Percentiles rank a stretch among this genome's conserved stretches.
Evolutionary conservation across 2,797 vertebrate species (phyloP).

Genomic region (Nannoperca australis): DNA sequence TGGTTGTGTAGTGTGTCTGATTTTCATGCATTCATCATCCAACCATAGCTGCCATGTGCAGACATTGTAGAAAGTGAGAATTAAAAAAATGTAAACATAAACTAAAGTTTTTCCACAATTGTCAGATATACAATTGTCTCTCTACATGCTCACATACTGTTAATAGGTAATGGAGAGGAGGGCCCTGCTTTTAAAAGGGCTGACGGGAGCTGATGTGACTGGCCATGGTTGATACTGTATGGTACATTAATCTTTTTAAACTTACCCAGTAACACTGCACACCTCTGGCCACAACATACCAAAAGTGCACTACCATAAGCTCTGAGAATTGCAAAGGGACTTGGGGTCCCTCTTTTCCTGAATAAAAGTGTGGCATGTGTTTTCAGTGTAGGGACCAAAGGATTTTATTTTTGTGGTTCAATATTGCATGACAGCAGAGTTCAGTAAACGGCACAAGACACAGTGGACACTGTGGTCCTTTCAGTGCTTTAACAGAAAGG

Average conservation of each 20-base stretch:
- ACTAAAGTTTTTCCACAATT: neutral
- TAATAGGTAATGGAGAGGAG: neutral
- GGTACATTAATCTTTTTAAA: neutral
- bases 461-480: neutral
- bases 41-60: neutral
- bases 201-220: neutral
- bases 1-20: neutral
- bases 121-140: neutral
- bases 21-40: neutral
- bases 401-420: slow-evolving; percentile 8
- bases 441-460: neutral
- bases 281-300: neutral
- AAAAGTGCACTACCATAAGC: neutral
- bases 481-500: neutral
- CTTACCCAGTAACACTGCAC: neutral
- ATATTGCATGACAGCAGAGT: slow-evolving; percentile 12
- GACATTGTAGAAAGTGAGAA: neutral
- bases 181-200: neutral
- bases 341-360: neutral
- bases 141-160: neutral
- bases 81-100: neutral
- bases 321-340: neutral
- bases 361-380: neutral
- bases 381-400: neutral
- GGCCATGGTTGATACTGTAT: neutral